phyloP scores from a whole-genome alignment of 2,113 vertebrate species.

The Lycocorax pyrrhopterus region DNA sequence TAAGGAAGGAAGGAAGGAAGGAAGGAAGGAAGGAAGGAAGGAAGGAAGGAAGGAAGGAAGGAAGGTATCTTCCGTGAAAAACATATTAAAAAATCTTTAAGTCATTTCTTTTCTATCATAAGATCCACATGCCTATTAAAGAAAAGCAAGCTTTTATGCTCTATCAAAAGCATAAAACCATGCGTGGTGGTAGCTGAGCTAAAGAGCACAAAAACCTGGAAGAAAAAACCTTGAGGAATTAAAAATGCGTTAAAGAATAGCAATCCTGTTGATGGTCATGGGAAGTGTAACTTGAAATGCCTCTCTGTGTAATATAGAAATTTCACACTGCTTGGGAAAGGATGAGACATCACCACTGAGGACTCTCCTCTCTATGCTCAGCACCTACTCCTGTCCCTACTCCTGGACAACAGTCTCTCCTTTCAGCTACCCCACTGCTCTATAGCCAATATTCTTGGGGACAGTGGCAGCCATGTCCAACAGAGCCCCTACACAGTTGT shows the following conservation, averaged over 20 bases:
- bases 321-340: not conserved
- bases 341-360: not conserved
- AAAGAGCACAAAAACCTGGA: not conserved
- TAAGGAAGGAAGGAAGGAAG: not conserved
- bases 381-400: not conserved
- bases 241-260: not conserved
- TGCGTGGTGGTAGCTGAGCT: not conserved
- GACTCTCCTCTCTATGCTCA: not conserved
- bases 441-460: not conserved
- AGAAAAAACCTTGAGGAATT: not conserved
- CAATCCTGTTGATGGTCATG: not conserved
- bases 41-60: not conserved
- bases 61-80: not conserved
- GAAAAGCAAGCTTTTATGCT: not conserved
- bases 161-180: not conserved
- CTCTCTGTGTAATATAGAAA: not conserved
- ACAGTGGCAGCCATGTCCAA: not conserved
- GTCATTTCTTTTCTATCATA: not conserved
- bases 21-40: too few relatives aligned
- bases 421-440: not conserved
- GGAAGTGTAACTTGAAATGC: not conserved
- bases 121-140: not conserved
- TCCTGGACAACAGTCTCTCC: not conserved
- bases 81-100: not conserved
- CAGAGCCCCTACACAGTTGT: not conserved